These are phyloP conservation scores for Micrastur ruficollis DNA, from an alignment of 2,797 vertebrate genomes.

Conservation along the genomic window DNA sequence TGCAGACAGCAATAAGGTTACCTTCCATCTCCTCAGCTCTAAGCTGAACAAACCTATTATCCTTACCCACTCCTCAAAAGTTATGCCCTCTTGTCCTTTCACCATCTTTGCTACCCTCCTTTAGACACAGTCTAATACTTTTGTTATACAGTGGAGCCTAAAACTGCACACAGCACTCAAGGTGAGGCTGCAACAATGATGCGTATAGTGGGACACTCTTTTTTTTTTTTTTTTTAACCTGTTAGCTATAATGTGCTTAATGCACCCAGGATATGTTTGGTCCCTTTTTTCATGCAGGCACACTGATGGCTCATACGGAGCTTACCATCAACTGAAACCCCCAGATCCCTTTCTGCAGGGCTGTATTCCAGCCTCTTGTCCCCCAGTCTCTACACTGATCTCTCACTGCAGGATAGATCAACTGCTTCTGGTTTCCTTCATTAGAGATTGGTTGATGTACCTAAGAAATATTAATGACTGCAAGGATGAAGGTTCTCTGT, in stretches of 20 bases:
- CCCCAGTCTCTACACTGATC: background rate
- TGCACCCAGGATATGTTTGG: background rate
- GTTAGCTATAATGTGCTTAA: background rate
- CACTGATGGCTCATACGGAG: background rate
- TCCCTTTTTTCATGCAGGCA: background rate
- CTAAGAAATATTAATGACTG: background rate
- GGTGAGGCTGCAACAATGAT: too few species aligned
- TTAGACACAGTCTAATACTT: background rate
- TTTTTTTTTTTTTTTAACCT: background rate
- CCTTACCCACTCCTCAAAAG: background rate
- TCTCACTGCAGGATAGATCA: background rate
- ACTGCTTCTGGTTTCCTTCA: background rate
- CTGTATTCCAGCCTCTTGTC: background rate
- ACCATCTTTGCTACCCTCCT: background rate
- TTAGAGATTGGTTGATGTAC: background rate
- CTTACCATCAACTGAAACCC: background rate
- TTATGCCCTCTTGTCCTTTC: background rate
- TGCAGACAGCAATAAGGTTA: background rate
- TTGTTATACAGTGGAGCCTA: background rate
- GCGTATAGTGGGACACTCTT: too few species aligned
- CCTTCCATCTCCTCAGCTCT: background rate
- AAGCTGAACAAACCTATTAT: background rate
- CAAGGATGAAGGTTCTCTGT: background rate
- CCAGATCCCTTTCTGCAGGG: background rate
- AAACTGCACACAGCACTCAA: too few species aligned